These are phyloP conservation scores for Protaetia brevitarsis DNA, from an alignment of 1,140 invertebrate species.

Conservation along the genomic window DNA sequence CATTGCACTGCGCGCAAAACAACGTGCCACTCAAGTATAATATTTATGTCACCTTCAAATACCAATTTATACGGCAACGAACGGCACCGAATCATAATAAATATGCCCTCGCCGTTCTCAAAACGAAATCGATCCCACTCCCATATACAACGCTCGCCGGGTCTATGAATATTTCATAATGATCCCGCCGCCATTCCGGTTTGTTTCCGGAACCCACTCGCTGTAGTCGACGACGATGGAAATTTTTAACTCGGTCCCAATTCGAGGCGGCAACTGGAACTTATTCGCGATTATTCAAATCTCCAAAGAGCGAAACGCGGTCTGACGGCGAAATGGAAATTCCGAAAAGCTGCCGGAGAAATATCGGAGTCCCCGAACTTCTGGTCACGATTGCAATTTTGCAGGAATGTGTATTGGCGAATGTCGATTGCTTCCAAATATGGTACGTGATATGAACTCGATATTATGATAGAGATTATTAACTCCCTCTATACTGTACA, in stretches of 20 bases:
- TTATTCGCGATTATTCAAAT: conserved; percentile 19
- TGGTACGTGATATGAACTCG: conserved; percentile 26
- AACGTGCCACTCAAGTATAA: too few species aligned
- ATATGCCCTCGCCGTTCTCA: not conserved
- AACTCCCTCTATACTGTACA: conserved; percentile 6
- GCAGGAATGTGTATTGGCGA: conserved; percentile 25
- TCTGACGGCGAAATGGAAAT: conserved; percentile 8
- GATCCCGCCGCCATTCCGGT: not conserved
- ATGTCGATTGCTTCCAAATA: conserved; percentile 26
- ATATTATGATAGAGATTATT: conserved; percentile 21
- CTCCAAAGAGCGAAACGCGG: not conserved
- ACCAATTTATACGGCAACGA: too few species aligned
- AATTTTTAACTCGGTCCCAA: conserved; percentile 18
- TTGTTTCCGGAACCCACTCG: not conserved
- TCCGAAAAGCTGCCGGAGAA: not conserved
- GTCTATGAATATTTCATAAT: conserved; percentile 11
- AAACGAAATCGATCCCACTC: not conserved
- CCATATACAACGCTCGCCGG: not conserved
- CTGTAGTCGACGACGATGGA: not conserved
- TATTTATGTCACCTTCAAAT: too few species aligned
- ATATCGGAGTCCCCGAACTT: conserved; percentile 14
- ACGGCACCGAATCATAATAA: too few species aligned
- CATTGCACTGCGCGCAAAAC: too few species aligned
- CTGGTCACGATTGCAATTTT: conserved; percentile 28
- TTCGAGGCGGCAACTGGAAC: not conserved